Base-by-base conservation (phyloP, 2,113 vertebrate genomes). In the Circaetus gallicus region DNA sequence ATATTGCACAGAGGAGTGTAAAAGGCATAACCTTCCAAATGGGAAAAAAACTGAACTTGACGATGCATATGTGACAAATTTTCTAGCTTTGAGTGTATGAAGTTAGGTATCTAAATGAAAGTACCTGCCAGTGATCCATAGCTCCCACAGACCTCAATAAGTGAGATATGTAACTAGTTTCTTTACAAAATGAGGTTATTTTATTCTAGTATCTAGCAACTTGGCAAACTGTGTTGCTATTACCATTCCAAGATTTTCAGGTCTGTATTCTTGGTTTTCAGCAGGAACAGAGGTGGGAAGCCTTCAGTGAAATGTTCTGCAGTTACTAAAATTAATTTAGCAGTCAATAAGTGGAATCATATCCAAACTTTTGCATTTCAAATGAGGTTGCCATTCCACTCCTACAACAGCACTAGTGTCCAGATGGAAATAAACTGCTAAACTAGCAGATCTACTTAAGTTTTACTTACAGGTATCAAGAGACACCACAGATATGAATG, bases 241-340 rank as follows among this genome's bases (percentile, higher is more conserved):
- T 58, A 94, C 47, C 19, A 89, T 84, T 80, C 86, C 71, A 90
- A 78, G 65, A 91, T 38, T 94, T 92, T 89, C 61, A 95, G 72
- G 92, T 82, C 80, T 90, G 43, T 82, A 65, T 89, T 91, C 93
- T 77, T 90, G 83, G 69, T 82, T 62, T 81, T 63, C 90, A 81
- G 62, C 67, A 89, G 76, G 61, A 93, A 89, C 65, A 91, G 81
- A 82, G 93, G 78, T 89, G 73, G 88, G 82, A 95, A 96, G 94
- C 55, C 80, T 93, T 62, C 67, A 90, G 32, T 63, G 61, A 89
- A 90, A 71, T 61, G 47, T 86, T 90, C 50, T 86, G 59, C 52
- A 76, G 89, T 67, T 69, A 45, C 86, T 89, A 81, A 82, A 88
- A 71, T 84, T 92, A 90, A 86, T 86, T 95, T 87, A 91, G 66